Evolutionary conservation across 2,888 invertebrate genomes (phyloP).

Genomic region (Leucophenga maculata): DNA sequence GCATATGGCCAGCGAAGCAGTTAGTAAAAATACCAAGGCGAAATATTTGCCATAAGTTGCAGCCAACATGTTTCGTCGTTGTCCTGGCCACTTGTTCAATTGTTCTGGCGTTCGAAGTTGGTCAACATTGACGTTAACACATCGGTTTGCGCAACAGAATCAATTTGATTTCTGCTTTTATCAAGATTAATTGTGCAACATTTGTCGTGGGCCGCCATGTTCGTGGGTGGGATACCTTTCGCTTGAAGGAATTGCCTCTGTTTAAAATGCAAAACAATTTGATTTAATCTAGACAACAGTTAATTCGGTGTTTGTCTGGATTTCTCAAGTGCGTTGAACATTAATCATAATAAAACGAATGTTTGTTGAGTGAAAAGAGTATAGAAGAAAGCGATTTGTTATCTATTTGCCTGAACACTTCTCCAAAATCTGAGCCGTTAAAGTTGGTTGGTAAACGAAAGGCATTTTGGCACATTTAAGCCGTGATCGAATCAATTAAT

Average conservation of each 20-base stretch:
- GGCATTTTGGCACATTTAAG: too few relatives aligned
- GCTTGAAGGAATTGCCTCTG: background rate
- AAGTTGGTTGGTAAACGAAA: too few relatives aligned
- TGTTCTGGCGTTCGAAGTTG: constrained; percentile 37
- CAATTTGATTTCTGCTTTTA: constrained; percentile 57
- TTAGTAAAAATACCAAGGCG: constrained; percentile 41
- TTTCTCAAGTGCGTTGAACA: constrained; percentile 3
- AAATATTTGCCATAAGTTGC: constrained; percentile 42
- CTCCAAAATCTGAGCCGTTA: too few relatives aligned
- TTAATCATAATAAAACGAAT: constrained; percentile 17
- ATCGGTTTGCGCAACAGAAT: constrained; percentile 42
- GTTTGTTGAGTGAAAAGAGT: background rate
- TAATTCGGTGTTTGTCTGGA: background rate
- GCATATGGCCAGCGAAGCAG: constrained; percentile 8
- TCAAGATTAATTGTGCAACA: constrained; percentile 62
- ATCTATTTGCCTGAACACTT: too few relatives aligned
- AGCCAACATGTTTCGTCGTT: constrained; percentile 52
- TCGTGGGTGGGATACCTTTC: constrained; percentile 37
- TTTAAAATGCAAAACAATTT: constrained; percentile 7
- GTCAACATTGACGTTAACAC: constrained; percentile 45
- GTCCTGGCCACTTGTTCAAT: constrained; percentile 32
- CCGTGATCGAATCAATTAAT: too few relatives aligned
- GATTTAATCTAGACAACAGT: constrained; percentile 7
- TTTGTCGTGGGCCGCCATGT: constrained; percentile 47
- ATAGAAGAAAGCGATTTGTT: too few relatives aligned